Evolutionary conservation across 1,140 invertebrate species (phyloP).

Genomic region (Drosophila nigromelanica): DNA sequence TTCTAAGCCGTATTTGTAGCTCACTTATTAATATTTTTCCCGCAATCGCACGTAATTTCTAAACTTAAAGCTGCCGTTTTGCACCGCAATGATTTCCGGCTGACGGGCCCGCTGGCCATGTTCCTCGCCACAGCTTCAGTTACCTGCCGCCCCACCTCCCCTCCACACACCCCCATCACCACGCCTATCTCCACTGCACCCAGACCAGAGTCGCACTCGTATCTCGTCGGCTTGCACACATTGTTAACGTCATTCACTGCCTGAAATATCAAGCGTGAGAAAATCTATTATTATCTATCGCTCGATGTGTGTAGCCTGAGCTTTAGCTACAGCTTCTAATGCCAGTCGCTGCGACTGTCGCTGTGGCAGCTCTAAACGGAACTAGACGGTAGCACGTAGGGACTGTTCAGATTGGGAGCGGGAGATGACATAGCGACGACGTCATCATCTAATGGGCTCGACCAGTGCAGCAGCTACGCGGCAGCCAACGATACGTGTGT

Average conservation of each 20-base stretch:
- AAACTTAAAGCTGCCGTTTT: conserved; percentile 64
- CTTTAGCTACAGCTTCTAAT: conserved; percentile 41
- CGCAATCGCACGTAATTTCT: conserved; percentile 71
- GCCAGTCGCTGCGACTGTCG: conserved; percentile 16
- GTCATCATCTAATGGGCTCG: conserved; percentile 42
- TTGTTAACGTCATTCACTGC: conserved; percentile 80
- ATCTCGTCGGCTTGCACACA: conserved; percentile 57
- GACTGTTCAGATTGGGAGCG: conserved; percentile 43
- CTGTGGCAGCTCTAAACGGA: conserved; percentile 32
- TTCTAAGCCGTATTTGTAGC: conserved; percentile 59
- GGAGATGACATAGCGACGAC: conserved; percentile 46
- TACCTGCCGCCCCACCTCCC: background rate
- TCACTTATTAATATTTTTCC: conserved; percentile 74
- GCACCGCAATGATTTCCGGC: conserved; percentile 74
- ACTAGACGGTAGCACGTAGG: conserved; percentile 48
- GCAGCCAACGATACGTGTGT: background rate
- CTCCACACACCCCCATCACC: background rate
- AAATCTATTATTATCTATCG: conserved; percentile 81
- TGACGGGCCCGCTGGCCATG: conserved; percentile 44
- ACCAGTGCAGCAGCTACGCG: background rate
- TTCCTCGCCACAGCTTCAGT: conserved; percentile 8
- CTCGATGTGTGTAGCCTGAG: conserved; percentile 52
- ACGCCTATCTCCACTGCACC: conserved; percentile 36
- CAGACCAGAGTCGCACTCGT: conserved; percentile 33
- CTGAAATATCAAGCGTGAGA: conserved; percentile 81